Base-by-base conservation (phyloP, 2,797 vertebrate species). In the Onychomys leucogaster region DNA sequence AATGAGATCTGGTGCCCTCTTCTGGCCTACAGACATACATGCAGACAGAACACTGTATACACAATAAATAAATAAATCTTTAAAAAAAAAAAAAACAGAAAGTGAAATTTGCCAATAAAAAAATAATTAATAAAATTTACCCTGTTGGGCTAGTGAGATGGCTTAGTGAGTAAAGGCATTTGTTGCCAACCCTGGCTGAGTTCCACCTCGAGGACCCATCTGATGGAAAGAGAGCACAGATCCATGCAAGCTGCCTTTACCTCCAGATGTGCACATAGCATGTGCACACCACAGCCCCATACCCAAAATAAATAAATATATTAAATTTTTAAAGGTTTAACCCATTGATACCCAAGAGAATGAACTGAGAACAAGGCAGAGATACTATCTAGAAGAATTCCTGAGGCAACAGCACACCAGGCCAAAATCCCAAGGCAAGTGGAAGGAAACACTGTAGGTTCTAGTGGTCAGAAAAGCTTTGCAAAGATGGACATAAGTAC, bases 101-200 rank as follows among this genome's bases (percentile, higher is more conserved):
- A 37, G 8, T 89, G 13, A 55, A 85, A 71, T 81, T 57, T 90
- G 67, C 57, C 34, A 88, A 82, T n/a, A 19, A 75, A 90, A 90
- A 95, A 86, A 71, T n/a, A 90, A 71, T 89, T 93, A 80, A 73
- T 95, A 87, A 89, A 49, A 94, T 59, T 82, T 76, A 34, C 37
- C 43, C 23, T 84, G 52, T n/a, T 93, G 59, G 29, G 5, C n/a
- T 75, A 57, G n/a, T 41, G n/a, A 7, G 34, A 21, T 41, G 52
- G 27, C 52, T 59, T 4, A 19, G 14, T 29, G 12, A 3, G 3
- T 57, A 7, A 41, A 57, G 67, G 52, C 5, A 21, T 32, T 57
- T 41, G n/a, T 25, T 73, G 37, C n/a, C 49, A 41, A 73, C 25
- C 10, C 52, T 75, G 67, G 25, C 49, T 87, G 14, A 55, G 67